Evolutionary conservation across 2,797 vertebrate species (phyloP).

Genomic region (Myotis pilosus): DNA sequence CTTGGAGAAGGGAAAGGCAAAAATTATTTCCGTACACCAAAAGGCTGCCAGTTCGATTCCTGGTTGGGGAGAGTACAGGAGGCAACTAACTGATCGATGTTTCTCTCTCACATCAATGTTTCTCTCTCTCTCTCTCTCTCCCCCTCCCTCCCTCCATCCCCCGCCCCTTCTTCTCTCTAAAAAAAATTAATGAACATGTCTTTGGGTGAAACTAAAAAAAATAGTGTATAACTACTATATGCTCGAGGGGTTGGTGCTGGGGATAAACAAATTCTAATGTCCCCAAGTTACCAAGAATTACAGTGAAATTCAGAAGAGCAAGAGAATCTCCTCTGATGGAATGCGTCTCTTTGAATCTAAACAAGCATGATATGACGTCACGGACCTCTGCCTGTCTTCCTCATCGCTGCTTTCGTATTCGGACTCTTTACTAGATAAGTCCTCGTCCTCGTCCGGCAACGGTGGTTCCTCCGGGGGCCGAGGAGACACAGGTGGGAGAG

Average conservation of each 20-base stretch:
- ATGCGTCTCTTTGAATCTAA: neutral
- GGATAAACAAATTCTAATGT: neutral
- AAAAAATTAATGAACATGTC: neutral
- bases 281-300: neutral
- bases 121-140: too few species aligned
- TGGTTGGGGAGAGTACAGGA: neutral
- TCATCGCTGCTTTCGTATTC: constrained; percentile 96
- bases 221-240: neutral
- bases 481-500: constrained; percentile 89
- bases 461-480: constrained; percentile 93
- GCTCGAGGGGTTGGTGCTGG: neutral
- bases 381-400: constrained; percentile 93
- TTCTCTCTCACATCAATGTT: neutral
- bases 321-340: neutral
- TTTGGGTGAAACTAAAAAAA: neutral
- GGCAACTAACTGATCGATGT: neutral
- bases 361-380: neutral
- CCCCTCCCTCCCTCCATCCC: too few species aligned
- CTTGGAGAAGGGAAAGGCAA: neutral
- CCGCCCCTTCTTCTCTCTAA: neutral
- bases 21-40: neutral
- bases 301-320: neutral
- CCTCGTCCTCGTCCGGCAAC: constrained; percentile 90
- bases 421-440: constrained; percentile 91
- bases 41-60: neutral